Evolutionary conservation across 2,113 vertebrate genomes (phyloP), one percentile per base, ranked within the genome.

Genomic region (Dascyllus trimaculatus): DNA sequence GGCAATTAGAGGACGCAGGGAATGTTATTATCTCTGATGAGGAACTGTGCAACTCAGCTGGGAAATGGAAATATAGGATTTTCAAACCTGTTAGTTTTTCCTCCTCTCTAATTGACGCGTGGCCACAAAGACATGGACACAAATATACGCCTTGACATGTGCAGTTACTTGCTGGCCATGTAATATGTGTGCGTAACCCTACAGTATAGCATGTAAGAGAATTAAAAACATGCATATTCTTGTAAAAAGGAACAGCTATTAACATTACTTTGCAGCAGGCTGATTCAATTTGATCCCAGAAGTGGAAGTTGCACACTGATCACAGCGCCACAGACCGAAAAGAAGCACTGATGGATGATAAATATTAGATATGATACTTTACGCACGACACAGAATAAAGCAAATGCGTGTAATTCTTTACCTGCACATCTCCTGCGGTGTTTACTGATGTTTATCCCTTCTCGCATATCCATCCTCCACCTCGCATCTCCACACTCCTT

Each of bases 381-480:
- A 38, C 0, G 10, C 1, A 53, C 4, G 46, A 59, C n/a, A 49
- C 21, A 22, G 14, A 35, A 8, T 19, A 43, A 45, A 29, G 11
- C 0, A 66, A 22, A n/a, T 0, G 32, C 38, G 10, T 21, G 10
- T 24, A 2, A 2, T 10, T 25, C 8, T 67, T 85, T 80, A 93
- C 91, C 90, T 72, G 86, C 61, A 1, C 13, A 61, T 85, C 68
- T 82, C 73, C 75, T 54, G 78, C 2, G 59, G 38, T 68, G 57
- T 58, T 52, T 57, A 32, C 32, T 35, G 66, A 15, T 75, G 60
- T 53, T 80, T 60, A 85, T 65, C 85, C 86, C 82, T 84, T 72
- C 74, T 86, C 79, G 75, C 82, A 87, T 60, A 85, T 93, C 93
- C 93, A 93, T 92, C 82, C 78, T 92, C 82, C 75, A 48, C 76